These are phyloP conservation scores for Cylloceria caligata DNA, from an alignment of 2,888 invertebrate species.

Conservation along the genomic window DNA sequence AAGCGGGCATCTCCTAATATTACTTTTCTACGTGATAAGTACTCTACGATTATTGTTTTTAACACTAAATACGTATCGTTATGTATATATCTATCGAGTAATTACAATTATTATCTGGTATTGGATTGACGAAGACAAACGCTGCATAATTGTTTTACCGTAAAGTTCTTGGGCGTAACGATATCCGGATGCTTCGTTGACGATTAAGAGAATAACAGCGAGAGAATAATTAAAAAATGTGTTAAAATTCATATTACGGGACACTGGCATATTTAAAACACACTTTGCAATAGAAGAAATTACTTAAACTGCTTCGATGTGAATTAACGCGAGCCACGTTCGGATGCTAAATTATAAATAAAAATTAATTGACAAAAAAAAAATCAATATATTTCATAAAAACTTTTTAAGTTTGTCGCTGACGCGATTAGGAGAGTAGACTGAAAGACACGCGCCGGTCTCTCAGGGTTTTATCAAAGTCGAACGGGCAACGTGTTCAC, in stretches of 20 bases:
- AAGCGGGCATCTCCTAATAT: neutral
- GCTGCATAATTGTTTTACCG: constrained; percentile 48
- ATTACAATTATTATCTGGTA: neutral
- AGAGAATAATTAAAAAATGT: constrained; percentile 3
- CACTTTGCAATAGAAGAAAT: neutral
- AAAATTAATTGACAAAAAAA: too few species aligned
- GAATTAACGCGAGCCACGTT: neutral
- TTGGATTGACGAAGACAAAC: neutral
- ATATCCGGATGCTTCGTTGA: constrained; percentile 20
- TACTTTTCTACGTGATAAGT: neutral
- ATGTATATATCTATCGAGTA: neutral
- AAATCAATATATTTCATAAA: neutral
- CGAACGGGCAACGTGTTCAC: constrained; percentile 41
- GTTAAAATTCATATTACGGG: constrained; percentile 13
- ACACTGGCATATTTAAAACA: neutral
- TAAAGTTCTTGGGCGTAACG: constrained; percentile 29
- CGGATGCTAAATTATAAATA: neutral
- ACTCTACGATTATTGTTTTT: too few species aligned
- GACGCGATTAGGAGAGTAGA: constrained; percentile 34
- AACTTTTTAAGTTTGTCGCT: constrained; percentile 1
- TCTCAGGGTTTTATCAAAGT: constrained; percentile 53
- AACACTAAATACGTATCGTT: neutral
- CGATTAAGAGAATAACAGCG: constrained; percentile 19
- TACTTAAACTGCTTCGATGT: neutral
- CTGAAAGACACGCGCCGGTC: constrained; percentile 46